These are phyloP conservation scores for Miltochrista miniata DNA, from an alignment of 2,888 invertebrate genomes.

Conservation along the genomic window DNA sequence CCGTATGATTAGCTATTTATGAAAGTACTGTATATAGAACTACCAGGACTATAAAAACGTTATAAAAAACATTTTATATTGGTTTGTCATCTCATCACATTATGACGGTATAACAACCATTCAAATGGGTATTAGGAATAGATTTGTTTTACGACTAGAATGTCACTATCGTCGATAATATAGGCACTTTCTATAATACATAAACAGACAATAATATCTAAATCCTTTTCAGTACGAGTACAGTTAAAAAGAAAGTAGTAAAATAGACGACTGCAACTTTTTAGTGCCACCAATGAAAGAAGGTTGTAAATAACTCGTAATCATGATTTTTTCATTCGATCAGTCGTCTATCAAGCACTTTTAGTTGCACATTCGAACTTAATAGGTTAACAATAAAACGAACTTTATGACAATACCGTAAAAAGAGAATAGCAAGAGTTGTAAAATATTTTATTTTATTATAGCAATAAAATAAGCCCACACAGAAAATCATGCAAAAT, in stretches of 20 bases:
- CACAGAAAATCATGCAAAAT: conserved; percentile 38
- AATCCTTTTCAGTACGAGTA: neutral
- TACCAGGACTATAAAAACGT: conserved; percentile 6
- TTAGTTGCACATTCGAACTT: conserved; percentile 25
- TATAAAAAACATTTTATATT: too few species aligned
- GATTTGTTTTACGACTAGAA: neutral
- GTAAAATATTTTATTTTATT: conserved; percentile 47
- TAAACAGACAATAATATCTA: too few species aligned
- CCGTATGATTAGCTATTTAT: conserved; percentile 67
- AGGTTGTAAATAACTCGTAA: conserved; percentile 23
- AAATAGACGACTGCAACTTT: conserved; percentile 9
- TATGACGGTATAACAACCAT: too few species aligned
- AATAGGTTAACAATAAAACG: conserved; percentile 39
- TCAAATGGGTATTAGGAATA: too few species aligned
- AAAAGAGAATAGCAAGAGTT: conserved; percentile 28
- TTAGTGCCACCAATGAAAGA: conserved; percentile 20
- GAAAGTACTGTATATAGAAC: conserved; percentile 33
- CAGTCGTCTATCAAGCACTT: conserved; percentile 18
- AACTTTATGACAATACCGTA: conserved; percentile 32
- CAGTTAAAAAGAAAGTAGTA: neutral
- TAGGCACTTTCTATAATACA: too few species aligned
- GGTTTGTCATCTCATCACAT: too few species aligned
- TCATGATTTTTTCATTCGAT: conserved; percentile 17
- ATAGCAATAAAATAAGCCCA: conserved; percentile 30
- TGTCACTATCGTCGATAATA: conserved; percentile 14